These are phyloP conservation scores for Erinaceus europaeus DNA, from an alignment of 2,113 vertebrate species.

Conservation along the genomic window DNA sequence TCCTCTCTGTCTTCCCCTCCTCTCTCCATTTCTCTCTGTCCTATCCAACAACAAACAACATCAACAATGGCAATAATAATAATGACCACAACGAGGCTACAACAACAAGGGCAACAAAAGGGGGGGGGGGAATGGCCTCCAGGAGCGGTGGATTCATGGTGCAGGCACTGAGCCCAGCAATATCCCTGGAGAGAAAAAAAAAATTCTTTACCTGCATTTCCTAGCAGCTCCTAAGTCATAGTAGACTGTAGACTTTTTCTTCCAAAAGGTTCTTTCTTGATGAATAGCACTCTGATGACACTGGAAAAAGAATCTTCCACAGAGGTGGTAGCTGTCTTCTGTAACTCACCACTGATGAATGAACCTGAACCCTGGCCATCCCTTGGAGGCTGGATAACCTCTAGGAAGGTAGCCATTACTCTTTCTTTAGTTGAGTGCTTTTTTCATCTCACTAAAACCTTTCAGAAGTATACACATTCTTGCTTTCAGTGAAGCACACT, in stretches of 20 bases:
- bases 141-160: too few relatives aligned
- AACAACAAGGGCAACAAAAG: too few relatives aligned
- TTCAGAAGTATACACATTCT: neutral
- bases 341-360: slow-evolving; percentile 19
- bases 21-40: too few relatives aligned
- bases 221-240: neutral
- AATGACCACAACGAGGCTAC: too few relatives aligned
- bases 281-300: neutral
- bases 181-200: too few relatives aligned
- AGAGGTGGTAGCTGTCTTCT: neutral
- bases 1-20: too few relatives aligned
- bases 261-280: slow-evolving; percentile 32
- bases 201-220: neutral
- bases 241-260: neutral
- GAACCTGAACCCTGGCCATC: neutral
- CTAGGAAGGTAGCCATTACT: neutral
- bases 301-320: neutral
- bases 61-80: too few relatives aligned
- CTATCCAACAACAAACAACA: too few relatives aligned
- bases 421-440: neutral
- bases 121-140: too few relatives aligned
- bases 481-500: too few relatives aligned
- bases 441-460: neutral
- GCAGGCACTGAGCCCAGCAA: too few relatives aligned
- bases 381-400: neutral